Evolutionary conservation across 2,797 vertebrate species (phyloP).

Genomic region (Tragelaphus eurycerus): DNA sequence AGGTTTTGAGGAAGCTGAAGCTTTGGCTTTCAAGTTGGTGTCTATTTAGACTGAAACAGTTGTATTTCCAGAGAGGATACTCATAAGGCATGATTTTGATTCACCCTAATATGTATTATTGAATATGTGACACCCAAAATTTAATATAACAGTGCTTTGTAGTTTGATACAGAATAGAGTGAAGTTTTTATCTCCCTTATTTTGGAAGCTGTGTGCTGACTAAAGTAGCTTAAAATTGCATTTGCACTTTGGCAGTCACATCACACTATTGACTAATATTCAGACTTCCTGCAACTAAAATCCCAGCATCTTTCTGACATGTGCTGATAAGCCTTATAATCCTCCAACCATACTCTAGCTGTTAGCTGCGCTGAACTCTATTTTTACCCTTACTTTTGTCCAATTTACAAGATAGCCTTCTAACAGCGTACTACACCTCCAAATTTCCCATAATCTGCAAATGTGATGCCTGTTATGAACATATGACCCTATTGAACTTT

Average conservation of each 20-base stretch:
- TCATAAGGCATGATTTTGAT: constrained; percentile 1
- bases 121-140: background rate
- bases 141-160: constrained; percentile 30
- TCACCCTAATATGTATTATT: background rate
- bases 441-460: constrained; percentile 11
- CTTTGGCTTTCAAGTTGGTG: background rate
- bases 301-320: constrained; percentile 71
- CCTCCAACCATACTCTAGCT: background rate
- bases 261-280: constrained; percentile 68
- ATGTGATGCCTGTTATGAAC: background rate
- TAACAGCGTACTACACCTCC: background rate
- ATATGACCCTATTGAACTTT: background rate
- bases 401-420: constrained; percentile 31
- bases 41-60: background rate
- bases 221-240: constrained; percentile 71
- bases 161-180: background rate
- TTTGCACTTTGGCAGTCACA: constrained; percentile 60
- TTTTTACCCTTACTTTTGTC: constrained; percentile 52
- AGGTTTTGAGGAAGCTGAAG: background rate
- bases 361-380: constrained; percentile 41
- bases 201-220: constrained; percentile 50
- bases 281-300: constrained; percentile 62
- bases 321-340: constrained; percentile 73
- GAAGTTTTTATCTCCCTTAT: constrained; percentile 52
- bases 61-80: background rate